Evolutionary conservation across 2,113 vertebrate species (phyloP), one percentile per base, ranked within the genome.

Genomic region (Entelurus aequoreus): DNA sequence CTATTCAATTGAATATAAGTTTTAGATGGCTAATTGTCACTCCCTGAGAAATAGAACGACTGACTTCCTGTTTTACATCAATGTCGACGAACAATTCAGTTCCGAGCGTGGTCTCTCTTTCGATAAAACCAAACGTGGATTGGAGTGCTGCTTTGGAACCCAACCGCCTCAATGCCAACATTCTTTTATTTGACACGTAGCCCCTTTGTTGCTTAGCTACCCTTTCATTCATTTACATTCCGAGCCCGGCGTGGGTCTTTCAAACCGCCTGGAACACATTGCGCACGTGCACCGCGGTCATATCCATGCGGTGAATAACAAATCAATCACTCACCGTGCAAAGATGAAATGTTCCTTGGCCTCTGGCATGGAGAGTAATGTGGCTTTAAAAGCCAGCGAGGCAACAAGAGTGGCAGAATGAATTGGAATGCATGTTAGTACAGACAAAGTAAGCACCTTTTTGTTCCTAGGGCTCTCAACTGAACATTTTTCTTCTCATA

Each of bases 321-420:
- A 78, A 79, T 84, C 78, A 84, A 78, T 85, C 74, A 77, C 75
- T 57, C 58, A 15, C 58, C 71, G 69, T 65, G 47, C 14, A 75
- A 64, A 78, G 76, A 71, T 81, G 72, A 80, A 76, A 62, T 42
- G 65, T 80, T 58, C 70, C 62, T 40, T 79, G 70, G 72, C 72
- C 73, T 77, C 54, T 4, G 1, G 52, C 3, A 4, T 62, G 42
- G 35, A 52, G 42, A 57, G 50, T 56, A 61, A 48, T 56, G 48
- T 64, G 63, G 50, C 65, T 9, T 54, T 48, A 13, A 75, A 57
- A 57, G 51, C 54, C 48, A 9, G 56, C 28, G 19, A 62, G 44
- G 48, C 35, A 56, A 56, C 2, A 3, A 3, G 37, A 61, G 48
- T 53, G 37, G 28, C 58, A 21, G 56, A 68, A 28, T 28, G 5